phyloP scores from a whole-genome alignment of 2,797 vertebrate species.

The Sebastes hopkinsi region DNA sequence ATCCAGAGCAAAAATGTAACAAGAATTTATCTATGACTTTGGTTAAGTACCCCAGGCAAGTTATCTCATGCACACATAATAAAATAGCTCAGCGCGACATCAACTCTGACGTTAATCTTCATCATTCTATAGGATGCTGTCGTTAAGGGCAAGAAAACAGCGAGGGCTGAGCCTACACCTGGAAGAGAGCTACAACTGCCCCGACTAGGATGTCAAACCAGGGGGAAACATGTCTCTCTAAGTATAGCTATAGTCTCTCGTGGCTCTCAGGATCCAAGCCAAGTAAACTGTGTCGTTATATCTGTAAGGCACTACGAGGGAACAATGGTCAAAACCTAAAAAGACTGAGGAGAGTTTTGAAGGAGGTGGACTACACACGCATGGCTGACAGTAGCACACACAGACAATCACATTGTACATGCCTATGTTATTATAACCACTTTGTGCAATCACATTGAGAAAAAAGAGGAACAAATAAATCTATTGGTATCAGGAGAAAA shows the following conservation, averaged over 20 bases:
- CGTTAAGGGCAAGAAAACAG: conserved; percentile 69
- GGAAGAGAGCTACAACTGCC: conserved; percentile 79
- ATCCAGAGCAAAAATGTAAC: conserved; percentile 66
- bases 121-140: conserved; percentile 41
- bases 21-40: conserved; percentile 78
- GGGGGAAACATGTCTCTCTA: conserved; percentile 68
- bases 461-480: conserved; percentile 80
- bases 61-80: conserved; percentile 79
- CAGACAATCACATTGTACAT: conserved; percentile 93
- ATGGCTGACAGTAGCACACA: conserved; percentile 86
- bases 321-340: conserved; percentile 88
- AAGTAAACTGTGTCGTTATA: conserved; percentile 89
- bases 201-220: conserved; percentile 70
- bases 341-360: conserved; percentile 82
- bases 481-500: conserved; percentile 89
- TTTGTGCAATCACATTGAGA: conserved; percentile 95
- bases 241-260: conserved; percentile 79
- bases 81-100: conserved; percentile 56
- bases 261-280: conserved; percentile 85
- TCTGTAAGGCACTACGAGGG: conserved; percentile 99
- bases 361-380: conserved; percentile 83
- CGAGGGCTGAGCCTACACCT: conserved; percentile 78
- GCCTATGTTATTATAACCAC: conserved; percentile 91
- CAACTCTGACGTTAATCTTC: conserved; percentile 59
- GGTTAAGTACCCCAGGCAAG: conserved; percentile 80